These are phyloP conservation scores for Typhlichthys eigenmanni DNA, from an alignment of 2,797 vertebrate species.

Conservation along the genomic window DNA sequence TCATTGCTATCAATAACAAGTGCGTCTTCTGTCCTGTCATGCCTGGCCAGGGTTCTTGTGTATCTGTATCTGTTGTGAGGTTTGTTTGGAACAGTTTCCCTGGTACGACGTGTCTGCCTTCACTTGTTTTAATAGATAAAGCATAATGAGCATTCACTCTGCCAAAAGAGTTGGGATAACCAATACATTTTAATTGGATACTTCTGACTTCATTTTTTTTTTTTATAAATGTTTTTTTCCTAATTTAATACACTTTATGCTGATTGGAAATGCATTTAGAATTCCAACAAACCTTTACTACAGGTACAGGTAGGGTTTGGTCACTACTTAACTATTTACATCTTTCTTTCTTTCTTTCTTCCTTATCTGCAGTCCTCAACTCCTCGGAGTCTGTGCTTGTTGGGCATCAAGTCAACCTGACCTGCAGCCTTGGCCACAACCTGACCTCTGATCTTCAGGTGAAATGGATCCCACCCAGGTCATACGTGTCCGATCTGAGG, in stretches of 20 bases:
- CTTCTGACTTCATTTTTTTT: conserved; percentile 17
- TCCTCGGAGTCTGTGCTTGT: conserved; percentile 9
- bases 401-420: conserved; percentile 68
- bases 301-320: neutral
- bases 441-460: conserved; percentile 36
- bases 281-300: neutral
- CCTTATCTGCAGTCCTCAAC: conserved; percentile 23
- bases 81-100: conserved; percentile 44
- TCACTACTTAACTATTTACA: neutral
- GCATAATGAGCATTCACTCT: conserved; percentile 25
- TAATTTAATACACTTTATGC: conserved; percentile 14
- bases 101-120: conserved; percentile 41
- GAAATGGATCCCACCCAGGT: conserved; percentile 48
- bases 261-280: neutral
- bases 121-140: conserved; percentile 47
- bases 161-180: conserved; percentile 28
- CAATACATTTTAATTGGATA: conserved; percentile 43
- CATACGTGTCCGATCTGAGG: rapidly evolving
- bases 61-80: conserved; percentile 28
- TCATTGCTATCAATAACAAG: conserved; percentile 27
- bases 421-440: conserved; percentile 47
- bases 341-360: conserved; percentile 7
- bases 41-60: conserved; percentile 5
- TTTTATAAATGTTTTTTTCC: conserved; percentile 10
- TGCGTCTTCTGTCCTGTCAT: no score